Conservation (phyloP, 2,113 vertebrate genomes). For the Sarotherodon lohbergeri region DNA sequence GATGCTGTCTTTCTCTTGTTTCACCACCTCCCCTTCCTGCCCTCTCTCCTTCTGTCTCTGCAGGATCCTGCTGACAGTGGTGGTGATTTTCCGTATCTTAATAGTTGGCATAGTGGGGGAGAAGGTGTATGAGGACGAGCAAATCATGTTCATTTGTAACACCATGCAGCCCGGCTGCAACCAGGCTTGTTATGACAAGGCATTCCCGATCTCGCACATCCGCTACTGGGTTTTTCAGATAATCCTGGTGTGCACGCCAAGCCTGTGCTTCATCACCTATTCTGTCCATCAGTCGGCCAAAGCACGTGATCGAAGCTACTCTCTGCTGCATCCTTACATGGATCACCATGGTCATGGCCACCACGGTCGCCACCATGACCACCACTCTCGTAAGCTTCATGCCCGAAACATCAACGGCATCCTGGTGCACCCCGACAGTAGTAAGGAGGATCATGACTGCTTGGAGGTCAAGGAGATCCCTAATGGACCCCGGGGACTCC, state of each 20-base stretch:
- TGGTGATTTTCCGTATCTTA: constrained; percentile 89
- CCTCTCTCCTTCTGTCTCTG: constrained; percentile 33
- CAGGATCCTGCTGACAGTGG: constrained; percentile 90
- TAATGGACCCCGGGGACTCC: constrained; percentile 63
- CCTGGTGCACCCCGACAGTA: constrained; percentile 69
- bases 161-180: constrained; percentile 87
- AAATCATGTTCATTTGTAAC: constrained; percentile 89
- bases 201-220: constrained; percentile 90
- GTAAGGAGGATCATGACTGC: constrained; percentile 75
- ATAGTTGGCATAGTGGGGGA: constrained; percentile 89
- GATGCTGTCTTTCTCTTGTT: constrained; percentile 12
- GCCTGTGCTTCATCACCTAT: constrained; percentile 89
- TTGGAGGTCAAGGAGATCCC: constrained; percentile 78
- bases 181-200: constrained; percentile 87
- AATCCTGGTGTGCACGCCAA: constrained; percentile 88
- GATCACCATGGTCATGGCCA: constrained; percentile 67
- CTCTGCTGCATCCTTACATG: constrained; percentile 75
- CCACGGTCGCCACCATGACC: constrained; percentile 66
- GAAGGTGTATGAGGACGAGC: constrained; percentile 88
- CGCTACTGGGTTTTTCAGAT: constrained; percentile 93
- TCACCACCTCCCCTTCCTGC: neutral
- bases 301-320: constrained; percentile 76
- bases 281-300: constrained; percentile 86
- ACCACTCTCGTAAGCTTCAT: constrained; percentile 65
- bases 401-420: constrained; percentile 75